Conservation (phyloP, 2,888 invertebrate genomes). For the Frankliniella intonsa region DNA sequence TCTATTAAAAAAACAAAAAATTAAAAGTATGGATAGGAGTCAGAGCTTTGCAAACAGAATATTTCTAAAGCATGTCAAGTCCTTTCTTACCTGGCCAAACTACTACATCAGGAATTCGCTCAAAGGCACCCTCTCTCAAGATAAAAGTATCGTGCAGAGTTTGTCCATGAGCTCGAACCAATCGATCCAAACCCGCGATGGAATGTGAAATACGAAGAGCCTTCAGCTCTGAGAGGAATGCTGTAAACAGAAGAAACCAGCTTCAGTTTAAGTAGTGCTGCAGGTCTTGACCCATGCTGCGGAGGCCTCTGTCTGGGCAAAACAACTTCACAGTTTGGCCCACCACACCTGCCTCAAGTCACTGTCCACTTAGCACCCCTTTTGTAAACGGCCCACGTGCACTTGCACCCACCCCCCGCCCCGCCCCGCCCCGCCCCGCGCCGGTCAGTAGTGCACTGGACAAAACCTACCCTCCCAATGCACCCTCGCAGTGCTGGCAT, state of each 20-base stretch:
- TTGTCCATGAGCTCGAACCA: conserved; percentile 88
- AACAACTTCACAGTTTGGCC: too few species aligned
- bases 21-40: neutral
- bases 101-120: conserved; percentile 86
- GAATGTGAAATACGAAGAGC: conserved; percentile 57
- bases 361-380: too few species aligned
- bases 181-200: conserved; percentile 72
- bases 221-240: conserved; percentile 57
- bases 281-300: too few species aligned
- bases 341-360: too few species aligned
- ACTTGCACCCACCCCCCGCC: too few species aligned
- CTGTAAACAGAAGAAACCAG: conserved; percentile 39
- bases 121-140: conserved; percentile 58
- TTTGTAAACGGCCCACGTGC: too few species aligned
- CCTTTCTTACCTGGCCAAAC: conserved; percentile 74
- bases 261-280: too few species aligned
- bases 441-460: too few species aligned
- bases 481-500: too few species aligned
- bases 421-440: too few species aligned
- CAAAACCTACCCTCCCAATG: too few species aligned
- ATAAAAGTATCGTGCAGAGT: conserved; percentile 83
- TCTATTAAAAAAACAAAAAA: conserved; percentile 42
- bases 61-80: conserved; percentile 19
- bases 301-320: too few species aligned
- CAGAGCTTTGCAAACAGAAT: conserved; percentile 9